These are phyloP conservation scores for Stegophylla sp. DNA, from an alignment of 2,888 invertebrate genomes.

Conservation along the genomic window DNA sequence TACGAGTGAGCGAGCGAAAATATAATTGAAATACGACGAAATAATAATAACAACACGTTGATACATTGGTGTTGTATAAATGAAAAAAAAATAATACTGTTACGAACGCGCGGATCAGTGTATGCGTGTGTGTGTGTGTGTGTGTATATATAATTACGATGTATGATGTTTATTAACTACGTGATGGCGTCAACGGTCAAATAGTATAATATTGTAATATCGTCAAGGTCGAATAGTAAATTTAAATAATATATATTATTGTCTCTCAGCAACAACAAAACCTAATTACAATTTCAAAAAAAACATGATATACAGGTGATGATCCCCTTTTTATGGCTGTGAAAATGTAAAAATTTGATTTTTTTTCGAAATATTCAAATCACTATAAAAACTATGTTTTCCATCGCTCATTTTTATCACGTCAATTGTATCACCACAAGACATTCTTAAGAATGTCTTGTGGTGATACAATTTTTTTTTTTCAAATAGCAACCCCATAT, in stretches of 20 bases:
- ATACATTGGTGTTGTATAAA: not conserved
- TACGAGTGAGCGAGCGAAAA: slow-evolving; percentile 23
- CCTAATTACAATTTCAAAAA: slow-evolving; percentile 35
- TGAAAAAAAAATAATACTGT: slow-evolving; percentile 25
- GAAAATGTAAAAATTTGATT: no score
- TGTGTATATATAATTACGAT: slow-evolving; percentile 7
- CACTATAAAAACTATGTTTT: no score
- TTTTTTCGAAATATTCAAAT: no score
- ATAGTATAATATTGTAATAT: slow-evolving; percentile 17
- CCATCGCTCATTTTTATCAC: no score
- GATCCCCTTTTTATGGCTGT: no score
- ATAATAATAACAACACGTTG: not conserved
- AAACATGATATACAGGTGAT: not conserved
- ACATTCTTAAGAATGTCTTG: no score
- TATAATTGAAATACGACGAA: slow-evolving; percentile 37
- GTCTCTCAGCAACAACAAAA: slow-evolving; percentile 24
- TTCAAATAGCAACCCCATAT: no score
- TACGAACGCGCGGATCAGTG: not conserved
- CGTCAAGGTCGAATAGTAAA: slow-evolving; percentile 35
- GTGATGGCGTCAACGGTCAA: slow-evolving; percentile 42
- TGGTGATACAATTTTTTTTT: no score
- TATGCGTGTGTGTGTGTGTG: no score
- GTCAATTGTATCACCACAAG: no score
- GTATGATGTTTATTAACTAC: slow-evolving; percentile 32
- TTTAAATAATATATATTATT: slow-evolving; percentile 27